Base-by-base conservation (phyloP, 2,113 vertebrate species). In the Hyperoodon ampullatus region DNA sequence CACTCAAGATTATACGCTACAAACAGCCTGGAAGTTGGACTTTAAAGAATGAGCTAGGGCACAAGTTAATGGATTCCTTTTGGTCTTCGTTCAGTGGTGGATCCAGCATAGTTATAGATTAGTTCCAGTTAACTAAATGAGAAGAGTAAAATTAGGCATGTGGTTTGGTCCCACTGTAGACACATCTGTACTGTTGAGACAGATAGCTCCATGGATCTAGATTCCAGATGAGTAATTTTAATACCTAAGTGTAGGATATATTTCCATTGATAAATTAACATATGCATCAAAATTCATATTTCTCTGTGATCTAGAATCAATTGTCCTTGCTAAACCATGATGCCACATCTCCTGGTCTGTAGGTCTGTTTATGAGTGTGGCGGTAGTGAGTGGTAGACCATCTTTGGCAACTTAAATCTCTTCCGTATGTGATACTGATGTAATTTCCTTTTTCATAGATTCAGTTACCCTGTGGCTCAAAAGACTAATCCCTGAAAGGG, bases 141-240 rank as follows among this genome's bases (percentile, higher is more conserved):
- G 21, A 68, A 85, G 9, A 88, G 68, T 47, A 19, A 50, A 84
- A 35, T 89, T 83, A 39, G 6, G 14, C 2, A 28, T 70, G 58
- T 47, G 74, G 2, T 18, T 86, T 28, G 74, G 4, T 9, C 61
- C 55, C 35, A 53, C 53, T 93, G 16, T 61, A 66, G 63, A 75
- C 13, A 58, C 2, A 65, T 35, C 5, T 93, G 24, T 77, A 78
- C 11, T 44, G 26, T 74, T 70, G 58, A 86, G 77, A 39, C 14
- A 42, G 30, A 10, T 15, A 58, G 12, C 9, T 71, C 28, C 3
- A 8, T 11, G 35, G 28, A n/a, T 83, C 15, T 21, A 63, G 70
- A 88, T 94, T 93, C n/a, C 24, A 90, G 72, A 83, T 82, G 16
- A 94, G 1, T 68, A 72, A 72, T 70, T 87, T 92, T 86, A 63